These are phyloP conservation scores for Drosophila ironensis DNA, from an alignment of 1,140 invertebrate species.

Conservation along the genomic window DNA sequence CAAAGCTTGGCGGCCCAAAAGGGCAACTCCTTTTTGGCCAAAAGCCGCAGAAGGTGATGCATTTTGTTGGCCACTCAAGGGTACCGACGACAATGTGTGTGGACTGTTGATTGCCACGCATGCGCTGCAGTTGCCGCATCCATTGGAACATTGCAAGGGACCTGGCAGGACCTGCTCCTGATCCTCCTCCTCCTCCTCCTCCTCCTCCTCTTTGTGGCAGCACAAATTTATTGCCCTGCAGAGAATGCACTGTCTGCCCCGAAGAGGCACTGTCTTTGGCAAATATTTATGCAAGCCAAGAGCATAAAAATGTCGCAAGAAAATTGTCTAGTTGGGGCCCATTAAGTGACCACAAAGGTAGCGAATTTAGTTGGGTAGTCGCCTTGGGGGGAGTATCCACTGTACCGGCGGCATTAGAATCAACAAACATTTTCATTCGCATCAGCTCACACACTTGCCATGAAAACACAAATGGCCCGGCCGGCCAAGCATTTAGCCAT, in stretches of 20 bases:
- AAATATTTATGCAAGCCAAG: constrained; percentile 58
- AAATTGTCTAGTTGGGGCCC: constrained; percentile 13
- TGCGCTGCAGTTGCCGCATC: constrained; percentile 31
- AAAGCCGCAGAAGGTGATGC: constrained; percentile 21
- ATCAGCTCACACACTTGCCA: constrained; percentile 2
- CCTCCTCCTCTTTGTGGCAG: background rate
- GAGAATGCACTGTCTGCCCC: background rate
- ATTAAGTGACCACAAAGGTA: constrained; percentile 24
- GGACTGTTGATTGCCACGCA: constrained; percentile 47
- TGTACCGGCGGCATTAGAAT: constrained; percentile 10
- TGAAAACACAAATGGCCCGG: constrained; percentile 21
- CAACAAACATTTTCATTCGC: background rate
- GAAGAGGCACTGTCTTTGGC: constrained; percentile 6
- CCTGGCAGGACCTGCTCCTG: too few species aligned
- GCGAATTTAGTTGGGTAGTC: background rate
- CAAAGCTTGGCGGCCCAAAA: background rate
- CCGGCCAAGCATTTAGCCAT: constrained; percentile 41
- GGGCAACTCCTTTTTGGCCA: constrained; percentile 19
- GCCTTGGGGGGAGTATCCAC: background rate
- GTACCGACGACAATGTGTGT: constrained; percentile 39
- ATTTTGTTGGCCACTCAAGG: constrained; percentile 5
- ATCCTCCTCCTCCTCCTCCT: background rate
- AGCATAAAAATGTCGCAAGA: constrained; percentile 53
- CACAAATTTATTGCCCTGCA: constrained; percentile 43
- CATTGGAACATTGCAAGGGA: too few species aligned